Conservation (phyloP, 2,888 invertebrate species). For the Andrena camellia region DNA sequence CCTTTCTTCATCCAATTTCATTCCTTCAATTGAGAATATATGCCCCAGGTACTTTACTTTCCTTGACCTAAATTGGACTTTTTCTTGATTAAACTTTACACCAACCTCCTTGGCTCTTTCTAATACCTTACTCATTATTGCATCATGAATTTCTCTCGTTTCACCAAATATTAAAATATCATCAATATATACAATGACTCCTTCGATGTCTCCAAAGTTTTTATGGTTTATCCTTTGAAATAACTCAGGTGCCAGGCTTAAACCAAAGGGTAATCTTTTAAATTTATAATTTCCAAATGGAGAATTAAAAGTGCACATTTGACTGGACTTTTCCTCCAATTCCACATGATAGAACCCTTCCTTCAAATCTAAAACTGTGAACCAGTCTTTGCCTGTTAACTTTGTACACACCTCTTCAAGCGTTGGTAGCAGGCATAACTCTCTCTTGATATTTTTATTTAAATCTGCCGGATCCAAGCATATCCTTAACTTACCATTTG, state of each 20-base stretch:
- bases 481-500: neutral
- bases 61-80: neutral
- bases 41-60: neutral
- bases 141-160: neutral
- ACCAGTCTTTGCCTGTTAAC: neutral
- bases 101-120: neutral
- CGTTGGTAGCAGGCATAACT: neutral
- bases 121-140: neutral
- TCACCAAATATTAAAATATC: neutral
- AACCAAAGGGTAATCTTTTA: neutral
- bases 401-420: neutral
- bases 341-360: slow-evolving; percentile 2
- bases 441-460: neutral
- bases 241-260: neutral
- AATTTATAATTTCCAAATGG: neutral
- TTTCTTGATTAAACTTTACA: neutral
- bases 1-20: neutral
- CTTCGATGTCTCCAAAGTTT: neutral
- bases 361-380: neutral
- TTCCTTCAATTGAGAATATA: neutral
- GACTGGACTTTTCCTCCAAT: neutral
- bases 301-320: neutral
- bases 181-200: neutral
- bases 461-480: neutral
- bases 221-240: neutral